These are phyloP conservation scores for Catharus bicknelli DNA, from an alignment of 2,113 vertebrate genomes.

Conservation along the genomic window DNA sequence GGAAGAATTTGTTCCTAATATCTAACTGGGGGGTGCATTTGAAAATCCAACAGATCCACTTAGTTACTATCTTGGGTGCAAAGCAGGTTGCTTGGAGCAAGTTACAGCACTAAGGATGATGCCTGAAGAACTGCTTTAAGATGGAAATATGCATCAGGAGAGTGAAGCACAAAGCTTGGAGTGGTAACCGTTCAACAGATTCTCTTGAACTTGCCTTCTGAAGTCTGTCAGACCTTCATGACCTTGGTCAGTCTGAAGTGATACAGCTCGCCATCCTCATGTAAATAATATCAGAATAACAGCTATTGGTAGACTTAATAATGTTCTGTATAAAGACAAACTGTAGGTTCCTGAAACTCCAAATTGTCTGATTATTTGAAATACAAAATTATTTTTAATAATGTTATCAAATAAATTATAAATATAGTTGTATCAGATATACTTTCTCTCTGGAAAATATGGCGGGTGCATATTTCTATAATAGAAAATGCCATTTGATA, in stretches of 20 bases:
- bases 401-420: background rate
- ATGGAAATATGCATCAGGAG: background rate
- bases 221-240: background rate
- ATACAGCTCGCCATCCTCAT: background rate
- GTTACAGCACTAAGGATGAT: background rate
- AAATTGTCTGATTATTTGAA: background rate
- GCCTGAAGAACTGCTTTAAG: background rate
- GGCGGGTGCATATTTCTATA: background rate
- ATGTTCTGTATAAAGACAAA: background rate
- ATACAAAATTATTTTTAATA: background rate
- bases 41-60: background rate
- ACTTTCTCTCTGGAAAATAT: background rate
- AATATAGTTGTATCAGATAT: background rate
- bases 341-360: background rate
- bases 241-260: background rate
- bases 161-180: background rate
- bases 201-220: background rate
- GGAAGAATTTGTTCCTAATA: background rate
- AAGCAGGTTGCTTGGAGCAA: background rate
- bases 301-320: background rate
- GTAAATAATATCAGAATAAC: background rate
- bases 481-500: background rate
- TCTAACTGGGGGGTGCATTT: background rate
- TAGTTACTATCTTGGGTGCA: background rate
- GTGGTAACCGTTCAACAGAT: background rate